These are phyloP conservation scores for Eugnorisma glareosa DNA, from an alignment of 2,888 invertebrate species.

Conservation along the genomic window DNA sequence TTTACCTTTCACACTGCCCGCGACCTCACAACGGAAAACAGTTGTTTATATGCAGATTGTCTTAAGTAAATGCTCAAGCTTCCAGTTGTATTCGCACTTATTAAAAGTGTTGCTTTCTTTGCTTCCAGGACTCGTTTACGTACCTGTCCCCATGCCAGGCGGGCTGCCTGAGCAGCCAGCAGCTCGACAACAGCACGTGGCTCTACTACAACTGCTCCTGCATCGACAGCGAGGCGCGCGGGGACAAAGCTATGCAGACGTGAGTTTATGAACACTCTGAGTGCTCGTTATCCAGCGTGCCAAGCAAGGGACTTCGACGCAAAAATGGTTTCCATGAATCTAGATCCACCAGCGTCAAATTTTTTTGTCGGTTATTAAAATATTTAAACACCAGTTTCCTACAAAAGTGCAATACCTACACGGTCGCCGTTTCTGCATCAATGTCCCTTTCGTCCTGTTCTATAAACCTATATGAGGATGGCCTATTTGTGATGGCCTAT, in stretches of 20 bases:
- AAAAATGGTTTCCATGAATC: too few relatives aligned
- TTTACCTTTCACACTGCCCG: not conserved
- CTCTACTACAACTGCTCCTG: slow-evolving; percentile 85
- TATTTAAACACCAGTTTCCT: too few relatives aligned
- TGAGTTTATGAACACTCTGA: slow-evolving; percentile 68
- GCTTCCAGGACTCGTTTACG: slow-evolving; percentile 92
- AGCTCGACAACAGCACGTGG: slow-evolving; percentile 86
- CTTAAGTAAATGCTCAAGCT: too few relatives aligned
- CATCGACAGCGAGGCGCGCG: slow-evolving; percentile 71
- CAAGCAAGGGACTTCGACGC: too few relatives aligned
- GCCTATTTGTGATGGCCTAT: too few relatives aligned
- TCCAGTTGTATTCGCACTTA: not conserved
- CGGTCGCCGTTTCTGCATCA: too few relatives aligned
- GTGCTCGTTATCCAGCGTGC: too few relatives aligned
- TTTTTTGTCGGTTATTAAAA: too few relatives aligned
- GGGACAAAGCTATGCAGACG: slow-evolving; percentile 74
- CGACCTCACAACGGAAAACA: not conserved
- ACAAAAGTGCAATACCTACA: too few relatives aligned
- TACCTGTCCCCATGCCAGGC: slow-evolving; percentile 97
- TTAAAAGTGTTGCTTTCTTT: not conserved
- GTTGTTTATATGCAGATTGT: not conserved
- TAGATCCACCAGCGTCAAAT: too few relatives aligned
- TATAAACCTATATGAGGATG: too few relatives aligned
- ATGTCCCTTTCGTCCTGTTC: too few relatives aligned
- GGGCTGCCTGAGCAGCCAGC: slow-evolving; percentile 92